phyloP scores from a whole-genome alignment of 2,113 vertebrate genomes.

The Regulus satrapa region DNA sequence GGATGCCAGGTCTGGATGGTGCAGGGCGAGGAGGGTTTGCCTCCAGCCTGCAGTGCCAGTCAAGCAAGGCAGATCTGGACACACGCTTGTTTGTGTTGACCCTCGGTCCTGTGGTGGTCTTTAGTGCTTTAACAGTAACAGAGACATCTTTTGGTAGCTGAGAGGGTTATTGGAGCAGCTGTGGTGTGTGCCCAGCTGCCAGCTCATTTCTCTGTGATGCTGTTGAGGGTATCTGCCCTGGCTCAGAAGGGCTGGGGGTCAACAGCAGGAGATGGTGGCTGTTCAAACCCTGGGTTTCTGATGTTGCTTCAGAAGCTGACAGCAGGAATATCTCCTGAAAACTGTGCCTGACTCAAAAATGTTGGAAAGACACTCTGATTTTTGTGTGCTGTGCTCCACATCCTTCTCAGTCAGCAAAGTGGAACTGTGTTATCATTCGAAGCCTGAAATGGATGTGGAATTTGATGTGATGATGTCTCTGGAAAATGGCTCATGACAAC shows the following conservation, averaged over 20 bases:
- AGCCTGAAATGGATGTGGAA: neutral
- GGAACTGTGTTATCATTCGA: neutral
- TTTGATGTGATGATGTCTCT: neutral
- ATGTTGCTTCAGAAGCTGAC: neutral
- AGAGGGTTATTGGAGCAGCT: accelerated
- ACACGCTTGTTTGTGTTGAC: accelerated
- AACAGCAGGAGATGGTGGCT: neutral
- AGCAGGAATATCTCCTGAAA: neutral
- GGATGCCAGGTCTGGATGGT: neutral
- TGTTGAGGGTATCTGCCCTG: neutral
- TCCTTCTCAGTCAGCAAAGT: neutral
- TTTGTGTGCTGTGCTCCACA: neutral
- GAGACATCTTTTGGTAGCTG: neutral
- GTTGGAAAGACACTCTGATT: neutral
- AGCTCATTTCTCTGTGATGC: neutral
- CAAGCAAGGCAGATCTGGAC: neutral
- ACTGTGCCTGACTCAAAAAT: neutral
- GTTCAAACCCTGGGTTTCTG: neutral
- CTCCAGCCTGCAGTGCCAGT: neutral
- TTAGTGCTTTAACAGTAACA: neutral
- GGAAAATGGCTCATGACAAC: neutral
- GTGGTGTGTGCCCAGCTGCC: accelerated
- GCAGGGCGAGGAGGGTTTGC: neutral
- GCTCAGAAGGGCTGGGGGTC: neutral
- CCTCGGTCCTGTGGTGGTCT: neutral